Evolutionary conservation across 2,888 invertebrate genomes (phyloP).

Genomic region (Sphaerophoria taeniata): DNA sequence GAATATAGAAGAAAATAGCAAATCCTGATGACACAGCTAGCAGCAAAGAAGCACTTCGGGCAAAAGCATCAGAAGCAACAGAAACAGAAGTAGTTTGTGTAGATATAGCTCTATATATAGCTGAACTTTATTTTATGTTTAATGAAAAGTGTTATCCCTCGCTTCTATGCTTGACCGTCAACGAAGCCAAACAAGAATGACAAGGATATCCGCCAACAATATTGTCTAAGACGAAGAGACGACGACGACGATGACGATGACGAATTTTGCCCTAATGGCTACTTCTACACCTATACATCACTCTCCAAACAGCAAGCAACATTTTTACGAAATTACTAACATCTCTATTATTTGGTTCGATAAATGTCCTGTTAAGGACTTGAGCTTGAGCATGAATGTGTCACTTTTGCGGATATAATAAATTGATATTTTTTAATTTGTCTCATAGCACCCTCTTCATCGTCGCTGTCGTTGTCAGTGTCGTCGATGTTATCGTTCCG

Average conservation of each 20-base stretch:
- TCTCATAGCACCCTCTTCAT: slow-evolving; percentile 51
- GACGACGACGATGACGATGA: slow-evolving; percentile 23
- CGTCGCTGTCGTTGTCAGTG: background rate
- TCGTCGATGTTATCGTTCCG: background rate
- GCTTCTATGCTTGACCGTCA: background rate
- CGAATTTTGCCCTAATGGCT: slow-evolving; percentile 8
- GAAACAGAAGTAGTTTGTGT: no score
- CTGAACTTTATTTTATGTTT: no score
- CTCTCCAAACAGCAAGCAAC: background rate
- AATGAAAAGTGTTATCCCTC: no score
- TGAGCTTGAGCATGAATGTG: slow-evolving; percentile 15
- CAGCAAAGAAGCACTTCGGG: no score
- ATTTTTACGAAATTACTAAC: no score
- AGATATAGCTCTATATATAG: no score
- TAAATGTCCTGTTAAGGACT: background rate
- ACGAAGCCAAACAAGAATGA: no score
- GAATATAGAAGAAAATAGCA: slow-evolving; percentile 46
- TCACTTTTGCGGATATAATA: slow-evolving; percentile 32
- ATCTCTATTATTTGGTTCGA: background rate
- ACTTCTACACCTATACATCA: slow-evolving; percentile 44
- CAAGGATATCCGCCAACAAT: background rate
- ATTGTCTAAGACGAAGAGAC: background rate
- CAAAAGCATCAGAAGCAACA: no score
- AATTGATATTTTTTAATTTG: slow-evolving; percentile 64
- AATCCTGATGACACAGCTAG: background rate